Evolutionary conservation across 2,888 invertebrate species (phyloP), one percentile per base, ranked within the genome.

Genomic region (Drosophila merina): DNA sequence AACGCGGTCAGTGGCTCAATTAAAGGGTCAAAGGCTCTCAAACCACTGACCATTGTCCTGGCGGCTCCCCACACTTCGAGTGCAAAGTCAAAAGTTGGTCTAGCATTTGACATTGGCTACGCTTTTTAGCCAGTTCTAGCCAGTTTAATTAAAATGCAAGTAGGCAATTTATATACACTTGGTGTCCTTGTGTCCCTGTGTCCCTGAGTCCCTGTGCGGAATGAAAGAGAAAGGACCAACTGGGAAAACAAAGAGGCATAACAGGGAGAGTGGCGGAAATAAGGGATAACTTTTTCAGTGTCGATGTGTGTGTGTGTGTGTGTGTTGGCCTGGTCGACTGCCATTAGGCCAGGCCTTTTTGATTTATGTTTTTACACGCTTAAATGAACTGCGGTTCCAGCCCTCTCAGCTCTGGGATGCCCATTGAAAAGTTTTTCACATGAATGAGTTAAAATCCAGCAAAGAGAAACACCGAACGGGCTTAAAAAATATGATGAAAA

Each of bases 121-220:
- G 83, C 67, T 79, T 83, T 81, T 81, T 83, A 79, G 82, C 78
- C 84, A 75, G 81, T 83, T 81, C 79, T 83, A 79, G 82, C 78
- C 84, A 75, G 81, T 83, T 84, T 86, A 85, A 85, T 85, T 85
- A 86, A 85, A 85, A 85, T 81, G 81, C 83, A 85, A 85, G 84
- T 86, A 85, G 86, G 84, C 84, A 85, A 85, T 85, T 84, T 84
- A 86, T 86, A 86, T 86, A 86, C 84, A 83, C 86, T 83, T 66
- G 77, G 75, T 85, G 84, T 79, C 66, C 82, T 75, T 70, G 73
- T 56, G 69, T 20, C 20, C 20, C 20, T 20, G 20, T 1, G 20
- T 20, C 20, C 82, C 75, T 20, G 20, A 20, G 20, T 20, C 20
- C 82, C 76, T 70, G 73, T 56, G 69, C 67, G 69, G 64, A 40